Evolutionary conservation across 2,888 invertebrate genomes (phyloP), one percentile per base, ranked within the genome.

Genomic region (Sympetrum striolatum): DNA sequence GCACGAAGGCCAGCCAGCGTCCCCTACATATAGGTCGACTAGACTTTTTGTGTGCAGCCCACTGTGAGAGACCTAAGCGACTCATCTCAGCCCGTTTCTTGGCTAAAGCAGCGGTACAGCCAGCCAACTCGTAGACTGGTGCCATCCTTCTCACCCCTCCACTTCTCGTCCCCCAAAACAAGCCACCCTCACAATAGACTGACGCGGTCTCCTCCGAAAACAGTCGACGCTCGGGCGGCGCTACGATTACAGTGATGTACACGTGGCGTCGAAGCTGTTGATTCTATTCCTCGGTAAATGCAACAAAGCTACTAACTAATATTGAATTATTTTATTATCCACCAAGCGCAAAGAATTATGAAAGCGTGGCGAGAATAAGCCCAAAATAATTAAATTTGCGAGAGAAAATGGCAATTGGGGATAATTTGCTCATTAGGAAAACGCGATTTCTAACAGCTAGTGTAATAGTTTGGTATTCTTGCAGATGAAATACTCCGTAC

Each of bases 21-120:
- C 82, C 86, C 86, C 31, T 58, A 60, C 86, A 86, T 86, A 86
- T 86, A 86, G 86, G 86, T 86, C 86, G 86, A 86, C 58, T 60
- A 58, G 60, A 60, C 86, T 86, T 86, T 86, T 86, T 86, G 82
- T 86, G 37, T 60, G 60, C 60, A 35, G 58, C 31, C 82, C 6
- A 82, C 58, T 48, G 58, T 35, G 58, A 53, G 48, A 81, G 64
- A 31, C 58, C 82, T 82, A 31, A 35, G 53, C 82, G 35, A 37
- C 25, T 35, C 4, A 25, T 18, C 80, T 44, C 80, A 35, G 15
- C 80, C 35, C 25, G 58, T 18, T 60, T 86, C 86, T 86, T 86
- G 86, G 86, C 86, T 53, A 35, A 35, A 35, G 53, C 53, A 53
- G 53, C 35, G 82, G 82, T 58, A 60, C 25, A 35, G 60, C 60